phyloP scores from a whole-genome alignment of 1,140 invertebrate species.

The Leptopilina boulardi region DNA sequence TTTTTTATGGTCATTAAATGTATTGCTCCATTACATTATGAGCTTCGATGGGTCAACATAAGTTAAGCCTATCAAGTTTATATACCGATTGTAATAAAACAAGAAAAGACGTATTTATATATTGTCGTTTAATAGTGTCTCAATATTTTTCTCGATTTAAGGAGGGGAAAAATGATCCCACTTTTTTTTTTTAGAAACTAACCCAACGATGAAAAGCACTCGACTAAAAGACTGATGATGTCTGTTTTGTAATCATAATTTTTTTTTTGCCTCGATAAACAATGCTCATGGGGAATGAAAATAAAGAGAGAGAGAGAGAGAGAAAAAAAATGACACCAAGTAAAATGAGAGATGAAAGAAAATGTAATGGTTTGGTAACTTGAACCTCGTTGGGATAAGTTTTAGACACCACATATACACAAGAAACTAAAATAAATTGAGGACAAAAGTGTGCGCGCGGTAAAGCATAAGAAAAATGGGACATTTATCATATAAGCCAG shows the following conservation, averaged over 20 bases:
- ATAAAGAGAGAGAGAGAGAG: no score
- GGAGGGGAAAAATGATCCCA: background rate
- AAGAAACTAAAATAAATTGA: constrained; percentile 2
- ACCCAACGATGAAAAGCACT: background rate
- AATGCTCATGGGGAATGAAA: background rate
- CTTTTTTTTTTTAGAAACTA: background rate
- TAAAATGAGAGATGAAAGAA: background rate
- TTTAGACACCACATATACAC: no score
- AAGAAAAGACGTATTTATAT: no score
- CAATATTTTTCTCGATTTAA: background rate
- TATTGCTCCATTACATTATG: background rate
- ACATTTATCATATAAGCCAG: background rate
- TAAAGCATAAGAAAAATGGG: background rate
- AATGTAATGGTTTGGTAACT: background rate
- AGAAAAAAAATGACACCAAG: background rate
- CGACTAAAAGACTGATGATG: constrained; percentile 10
- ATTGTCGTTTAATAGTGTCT: background rate
- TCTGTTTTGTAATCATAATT: constrained; percentile 18
- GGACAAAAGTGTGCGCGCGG: constrained; percentile 2
- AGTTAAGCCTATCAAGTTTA: background rate
- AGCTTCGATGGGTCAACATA: background rate
- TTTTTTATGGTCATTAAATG: no score
- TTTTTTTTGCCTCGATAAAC: background rate
- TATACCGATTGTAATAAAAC: background rate
- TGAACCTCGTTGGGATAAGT: background rate